Conservation (phyloP, 2,888 invertebrate genomes). For the Polia nebulosa region DNA sequence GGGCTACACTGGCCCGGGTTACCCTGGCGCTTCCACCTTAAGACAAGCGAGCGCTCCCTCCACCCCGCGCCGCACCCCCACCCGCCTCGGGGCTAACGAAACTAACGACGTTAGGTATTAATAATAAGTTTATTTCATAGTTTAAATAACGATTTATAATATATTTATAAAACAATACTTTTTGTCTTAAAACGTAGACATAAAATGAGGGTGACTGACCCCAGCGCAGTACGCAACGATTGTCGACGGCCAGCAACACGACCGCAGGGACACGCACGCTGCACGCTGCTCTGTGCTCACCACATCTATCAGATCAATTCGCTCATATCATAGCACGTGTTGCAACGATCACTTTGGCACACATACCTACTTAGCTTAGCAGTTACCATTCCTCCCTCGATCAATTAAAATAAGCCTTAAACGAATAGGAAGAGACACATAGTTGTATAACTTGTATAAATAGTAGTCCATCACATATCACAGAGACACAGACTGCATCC, state of each 20-base stretch:
- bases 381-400: background rate
- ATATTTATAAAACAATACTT: background rate
- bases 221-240: background rate
- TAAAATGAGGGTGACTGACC: background rate
- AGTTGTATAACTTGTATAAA: constrained; percentile 20
- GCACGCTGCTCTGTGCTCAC: background rate
- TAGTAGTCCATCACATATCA: constrained; percentile 65
- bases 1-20: too few relatives aligned
- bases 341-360: constrained; percentile 28
- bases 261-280: too few relatives aligned
- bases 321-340: background rate
- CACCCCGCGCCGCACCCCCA: background rate
- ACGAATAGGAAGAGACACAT: constrained; percentile 35
- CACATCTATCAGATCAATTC: background rate
- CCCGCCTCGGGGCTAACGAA: background rate
- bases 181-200: background rate
- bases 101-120: background rate
- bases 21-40: too few relatives aligned
- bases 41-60: constrained; percentile 5
- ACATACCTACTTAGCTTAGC: constrained; percentile 2
- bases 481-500: constrained; percentile 55
- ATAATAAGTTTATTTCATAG: background rate
- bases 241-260: too few relatives aligned
- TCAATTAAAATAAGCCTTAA: constrained; percentile 21
- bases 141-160: background rate